Conservation (phyloP, 2,113 vertebrate species). For the Gavialis gangeticus region DNA sequence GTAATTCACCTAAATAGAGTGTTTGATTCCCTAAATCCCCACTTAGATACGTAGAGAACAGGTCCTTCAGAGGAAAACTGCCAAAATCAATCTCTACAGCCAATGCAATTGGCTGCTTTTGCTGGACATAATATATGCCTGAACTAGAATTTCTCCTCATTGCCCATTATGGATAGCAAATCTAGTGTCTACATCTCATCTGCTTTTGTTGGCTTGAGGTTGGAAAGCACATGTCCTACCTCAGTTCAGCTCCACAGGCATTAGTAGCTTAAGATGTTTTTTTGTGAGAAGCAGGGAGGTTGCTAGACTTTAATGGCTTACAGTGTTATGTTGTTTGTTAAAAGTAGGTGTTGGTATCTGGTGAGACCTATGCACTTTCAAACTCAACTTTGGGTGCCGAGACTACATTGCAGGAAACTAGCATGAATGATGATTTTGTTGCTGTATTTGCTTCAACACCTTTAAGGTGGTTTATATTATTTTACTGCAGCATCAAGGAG, state of each 20-base stretch:
- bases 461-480: background rate
- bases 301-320: background rate
- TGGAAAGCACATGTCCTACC: background rate
- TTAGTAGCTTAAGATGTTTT: background rate
- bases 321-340: background rate
- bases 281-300: background rate
- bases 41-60: background rate
- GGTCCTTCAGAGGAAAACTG: too few relatives aligned
- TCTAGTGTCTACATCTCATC: rapidly evolving
- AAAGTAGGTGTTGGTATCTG: background rate
- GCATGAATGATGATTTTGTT: background rate
- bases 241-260: background rate
- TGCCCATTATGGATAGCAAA: background rate
- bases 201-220: background rate
- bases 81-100: background rate
- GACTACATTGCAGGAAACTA: background rate
- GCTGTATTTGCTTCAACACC: background rate
- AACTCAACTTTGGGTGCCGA: background rate
- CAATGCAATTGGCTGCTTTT: background rate
- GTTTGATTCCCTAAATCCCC: background rate
- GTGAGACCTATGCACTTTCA: background rate
- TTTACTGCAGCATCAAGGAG: background rate
- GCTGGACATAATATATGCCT: background rate
- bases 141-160: background rate
- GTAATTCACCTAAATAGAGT: background rate